Base-by-base conservation (phyloP, 2,113 vertebrate species). In the Sialia sialis region DNA sequence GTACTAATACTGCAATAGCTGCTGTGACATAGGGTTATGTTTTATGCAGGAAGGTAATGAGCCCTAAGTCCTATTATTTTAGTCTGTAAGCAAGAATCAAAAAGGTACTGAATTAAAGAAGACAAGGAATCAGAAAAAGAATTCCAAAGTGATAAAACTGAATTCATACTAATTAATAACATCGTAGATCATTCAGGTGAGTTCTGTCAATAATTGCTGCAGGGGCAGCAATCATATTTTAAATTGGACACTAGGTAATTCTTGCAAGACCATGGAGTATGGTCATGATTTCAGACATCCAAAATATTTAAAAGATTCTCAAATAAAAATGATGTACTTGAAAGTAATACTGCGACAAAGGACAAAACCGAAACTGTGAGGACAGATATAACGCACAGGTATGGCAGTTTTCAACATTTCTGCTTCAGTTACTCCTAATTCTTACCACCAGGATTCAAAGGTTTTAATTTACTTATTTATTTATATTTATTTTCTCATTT, bases 341-440 rank as follows among this genome's bases (percentile, higher is more conserved):
- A 83, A 3, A 59, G 3, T 23, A 82, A 41, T 9, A 18, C 3
- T 30, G 18, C 60, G 32, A 34, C 12, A 58, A 84, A 69, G 14
- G 9, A 67, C 13, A 34, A 10, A 52, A 66, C 11, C 30, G n/a
- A 70, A 80, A 43, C 7, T 39, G 2, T 58, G 49, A 72, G 44
- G 11, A 22, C 20, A 72, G 14, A 26, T 59, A n/a, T 5, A 44
- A 22, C 38, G 49, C 1, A 62, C 0, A 8, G 25, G 2, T 34
- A 39, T 23, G 10, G 3, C 4, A 1, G 3, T 7, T 21, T 72
- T 76, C n/a, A 13, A 20, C 1, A 10, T 0, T 51, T 76, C 25
- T 80, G 3, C 49, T 66, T 69, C 17, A 60, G n/a, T 81, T 77
- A 48, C 18, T 80, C 12, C 8, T 56, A 48, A 55, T 38, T 76